Evolutionary conservation across 1,140 invertebrate genomes (phyloP).

Genomic region (Octopus sinensis): DNA sequence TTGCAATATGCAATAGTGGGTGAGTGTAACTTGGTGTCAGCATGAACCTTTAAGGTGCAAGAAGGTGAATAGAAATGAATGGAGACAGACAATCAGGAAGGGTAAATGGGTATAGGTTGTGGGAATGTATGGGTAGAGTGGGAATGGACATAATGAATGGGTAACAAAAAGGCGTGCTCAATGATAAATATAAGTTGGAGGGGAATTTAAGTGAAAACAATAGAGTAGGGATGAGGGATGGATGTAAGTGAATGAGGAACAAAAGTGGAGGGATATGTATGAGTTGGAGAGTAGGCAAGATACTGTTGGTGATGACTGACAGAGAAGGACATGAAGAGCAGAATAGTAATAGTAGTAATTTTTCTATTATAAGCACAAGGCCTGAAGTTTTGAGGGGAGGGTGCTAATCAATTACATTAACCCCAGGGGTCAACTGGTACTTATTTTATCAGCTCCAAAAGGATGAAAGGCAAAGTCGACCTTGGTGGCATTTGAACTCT

Average conservation of each 20-base stretch:
- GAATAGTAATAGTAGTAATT: not conserved
- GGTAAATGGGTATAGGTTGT: not conserved
- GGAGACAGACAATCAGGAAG: not conserved
- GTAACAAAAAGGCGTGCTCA: not conserved
- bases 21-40: no score
- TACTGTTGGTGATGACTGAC: not conserved
- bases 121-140: not conserved
- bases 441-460: no score
- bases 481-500: no score
- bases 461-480: no score
- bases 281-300: not conserved
- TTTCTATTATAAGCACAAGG: no score
- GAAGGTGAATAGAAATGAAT: not conserved
- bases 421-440: no score
- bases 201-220: not conserved
- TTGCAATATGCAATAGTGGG: no score
- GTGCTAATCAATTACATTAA: no score
- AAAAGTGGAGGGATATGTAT: not conserved
- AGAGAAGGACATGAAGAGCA: not conserved
- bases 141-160: not conserved
- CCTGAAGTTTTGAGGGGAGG: no score
- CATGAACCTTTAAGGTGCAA: no score
- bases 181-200: not conserved
- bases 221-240: not conserved
- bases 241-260: not conserved